Conservation (phyloP, 2,888 invertebrate genomes). For the Asteroscopus sphinx region DNA sequence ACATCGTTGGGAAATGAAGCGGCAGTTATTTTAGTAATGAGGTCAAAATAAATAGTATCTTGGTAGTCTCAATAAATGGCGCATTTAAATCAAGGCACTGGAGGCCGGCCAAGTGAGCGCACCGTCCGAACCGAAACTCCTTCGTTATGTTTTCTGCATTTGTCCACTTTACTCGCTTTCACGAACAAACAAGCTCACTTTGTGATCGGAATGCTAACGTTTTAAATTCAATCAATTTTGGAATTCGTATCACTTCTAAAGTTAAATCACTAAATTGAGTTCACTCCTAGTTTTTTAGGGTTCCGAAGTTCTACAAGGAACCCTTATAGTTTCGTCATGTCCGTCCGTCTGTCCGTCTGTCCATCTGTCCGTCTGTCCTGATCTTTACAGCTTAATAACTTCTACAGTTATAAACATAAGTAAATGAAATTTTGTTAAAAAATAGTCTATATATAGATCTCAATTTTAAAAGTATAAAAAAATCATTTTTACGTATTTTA, state of each 20-base stretch:
- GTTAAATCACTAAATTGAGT: constrained; percentile 50
- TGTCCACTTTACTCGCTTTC: constrained; percentile 84
- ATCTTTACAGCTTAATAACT: too few relatives aligned
- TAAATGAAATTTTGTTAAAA: too few relatives aligned
- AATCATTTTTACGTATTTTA: too few relatives aligned
- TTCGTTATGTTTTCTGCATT: constrained; percentile 80
- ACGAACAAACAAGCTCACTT: constrained; percentile 81
- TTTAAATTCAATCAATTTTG: constrained; percentile 63
- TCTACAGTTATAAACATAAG: too few relatives aligned
- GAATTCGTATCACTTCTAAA: constrained; percentile 52
- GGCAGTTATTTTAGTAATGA: constrained; percentile 52
- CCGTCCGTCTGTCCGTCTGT: too few relatives aligned
- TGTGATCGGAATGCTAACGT: constrained; percentile 78
- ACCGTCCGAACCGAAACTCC: constrained; percentile 62
- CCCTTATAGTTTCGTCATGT: too few relatives aligned
- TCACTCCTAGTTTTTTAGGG: constrained; percentile 25
- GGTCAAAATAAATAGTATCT: constrained; percentile 61
- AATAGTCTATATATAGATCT: too few relatives aligned
- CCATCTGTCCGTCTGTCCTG: too few relatives aligned
- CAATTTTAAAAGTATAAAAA: too few relatives aligned
- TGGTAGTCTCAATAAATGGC: constrained; percentile 72
- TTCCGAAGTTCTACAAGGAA: too few relatives aligned
- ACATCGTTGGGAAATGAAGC: constrained; percentile 31
- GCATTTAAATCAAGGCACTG: constrained; percentile 83
- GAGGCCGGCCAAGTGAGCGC: constrained; percentile 77